Percentiles rank a stretch among this genome's conserved stretches.
phyloP scores from a whole-genome alignment of 2,888 invertebrate genomes.

The Erebia epiphron region DNA sequence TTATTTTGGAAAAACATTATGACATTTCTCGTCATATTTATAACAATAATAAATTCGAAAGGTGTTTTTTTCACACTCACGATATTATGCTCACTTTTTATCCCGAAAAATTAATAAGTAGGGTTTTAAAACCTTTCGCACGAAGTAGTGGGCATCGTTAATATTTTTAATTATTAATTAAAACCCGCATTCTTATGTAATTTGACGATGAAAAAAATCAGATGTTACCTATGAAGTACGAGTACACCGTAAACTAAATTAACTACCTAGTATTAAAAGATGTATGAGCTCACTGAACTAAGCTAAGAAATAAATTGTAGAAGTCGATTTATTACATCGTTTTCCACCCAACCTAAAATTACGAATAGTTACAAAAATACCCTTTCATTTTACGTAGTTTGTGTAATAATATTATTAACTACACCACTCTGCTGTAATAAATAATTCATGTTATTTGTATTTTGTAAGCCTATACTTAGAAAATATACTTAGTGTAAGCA shows the following conservation, averaged over 20 bases:
- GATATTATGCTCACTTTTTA: too few species aligned
- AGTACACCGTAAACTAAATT: background rate
- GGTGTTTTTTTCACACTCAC: too few species aligned
- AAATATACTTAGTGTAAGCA: background rate
- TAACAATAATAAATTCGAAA: too few species aligned
- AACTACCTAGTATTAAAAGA: background rate
- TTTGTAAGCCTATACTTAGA: background rate
- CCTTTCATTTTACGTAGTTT: conserved; percentile 14
- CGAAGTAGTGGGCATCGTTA: too few species aligned
- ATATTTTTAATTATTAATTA: too few species aligned
- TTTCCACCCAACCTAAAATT: conserved; percentile 21
- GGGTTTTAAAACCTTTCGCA: too few species aligned
- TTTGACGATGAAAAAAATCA: background rate
- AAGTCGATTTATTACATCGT: conserved; percentile 3
- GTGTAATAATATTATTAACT: conserved; percentile 3
- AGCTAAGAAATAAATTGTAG: conserved; percentile 9
- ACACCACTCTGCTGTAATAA: conserved; percentile 20
- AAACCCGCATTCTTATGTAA: too few species aligned
- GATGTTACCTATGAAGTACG: background rate
- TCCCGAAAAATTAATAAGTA: too few species aligned
- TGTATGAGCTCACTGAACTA: background rate
- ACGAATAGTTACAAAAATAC: conserved; percentile 10
- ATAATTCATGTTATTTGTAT: conserved; percentile 21
- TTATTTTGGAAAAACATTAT: too few species aligned
- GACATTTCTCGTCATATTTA: too few species aligned